phyloP scores from a whole-genome alignment of 2,113 vertebrate species.

The Ursus arctos region DNA sequence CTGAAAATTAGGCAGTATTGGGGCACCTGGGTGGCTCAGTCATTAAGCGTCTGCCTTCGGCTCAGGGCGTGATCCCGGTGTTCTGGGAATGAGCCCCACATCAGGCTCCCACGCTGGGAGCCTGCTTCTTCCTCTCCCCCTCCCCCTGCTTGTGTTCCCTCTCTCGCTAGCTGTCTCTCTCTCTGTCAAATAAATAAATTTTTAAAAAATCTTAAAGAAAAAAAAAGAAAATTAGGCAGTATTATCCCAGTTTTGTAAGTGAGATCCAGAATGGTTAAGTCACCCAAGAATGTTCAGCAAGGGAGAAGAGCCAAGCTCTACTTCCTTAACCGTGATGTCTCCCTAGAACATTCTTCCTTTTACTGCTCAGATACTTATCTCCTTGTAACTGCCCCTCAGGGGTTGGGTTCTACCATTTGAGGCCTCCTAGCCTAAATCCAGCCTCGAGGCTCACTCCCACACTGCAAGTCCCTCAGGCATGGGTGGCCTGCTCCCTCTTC shows the following conservation, averaged over 20 bases:
- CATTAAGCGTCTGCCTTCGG: no score
- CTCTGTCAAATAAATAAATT: no score
- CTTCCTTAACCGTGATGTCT: background rate
- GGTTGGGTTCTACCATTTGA: background rate
- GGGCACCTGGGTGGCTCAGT: no score
- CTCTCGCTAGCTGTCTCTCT: no score
- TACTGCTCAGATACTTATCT: background rate
- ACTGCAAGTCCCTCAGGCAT: background rate
- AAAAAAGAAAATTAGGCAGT: background rate
- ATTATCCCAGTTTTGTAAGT: background rate
- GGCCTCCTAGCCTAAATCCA: background rate
- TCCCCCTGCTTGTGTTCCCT: no score
- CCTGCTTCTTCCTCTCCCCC: no score
- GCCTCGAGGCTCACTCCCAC: background rate
- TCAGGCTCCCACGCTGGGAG: no score
- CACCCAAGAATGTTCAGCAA: background rate
- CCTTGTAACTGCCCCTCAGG: background rate
- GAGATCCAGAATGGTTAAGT: background rate
- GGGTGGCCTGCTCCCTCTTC: background rate
- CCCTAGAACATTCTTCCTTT: constrained; percentile 28
- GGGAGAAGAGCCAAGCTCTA: background rate
- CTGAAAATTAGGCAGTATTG: background rate
- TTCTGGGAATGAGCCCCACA: no score
- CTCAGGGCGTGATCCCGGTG: no score
- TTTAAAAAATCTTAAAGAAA: no score